A percentile compares a stretch with the other conserved stretches of the same genome.
Evolutionary conservation across 2,888 invertebrate genomes (phyloP).

Genomic region (Archips crataeganus): DNA sequence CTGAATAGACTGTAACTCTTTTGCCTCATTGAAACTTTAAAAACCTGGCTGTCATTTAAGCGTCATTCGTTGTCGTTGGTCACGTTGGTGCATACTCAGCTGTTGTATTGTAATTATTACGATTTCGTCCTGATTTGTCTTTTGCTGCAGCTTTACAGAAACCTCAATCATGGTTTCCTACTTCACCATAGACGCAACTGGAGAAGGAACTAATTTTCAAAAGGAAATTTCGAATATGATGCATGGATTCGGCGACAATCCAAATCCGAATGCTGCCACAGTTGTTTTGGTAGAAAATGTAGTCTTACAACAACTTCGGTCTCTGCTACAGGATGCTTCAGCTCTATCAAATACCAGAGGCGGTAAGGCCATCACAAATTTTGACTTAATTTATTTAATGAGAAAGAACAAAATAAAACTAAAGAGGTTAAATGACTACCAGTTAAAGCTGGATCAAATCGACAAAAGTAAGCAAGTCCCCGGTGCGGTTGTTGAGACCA

Average conservation of each 20-base stretch:
- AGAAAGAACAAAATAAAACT: conserved; percentile 92
- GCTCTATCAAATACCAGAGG: conserved; percentile 88
- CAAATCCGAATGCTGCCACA: conserved; percentile 92
- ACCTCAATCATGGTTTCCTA: conserved; percentile 69
- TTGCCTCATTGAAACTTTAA: background rate
- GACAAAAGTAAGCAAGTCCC: conserved; percentile 64
- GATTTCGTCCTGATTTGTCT: background rate
- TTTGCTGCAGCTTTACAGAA: background rate
- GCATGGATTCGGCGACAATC: conserved; percentile 97
- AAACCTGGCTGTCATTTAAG: background rate
- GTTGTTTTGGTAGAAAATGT: conserved; percentile 94
- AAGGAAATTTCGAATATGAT: conserved; percentile 94
- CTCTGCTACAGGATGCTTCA: conserved; percentile 91
- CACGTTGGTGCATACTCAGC: background rate
- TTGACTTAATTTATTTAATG: conserved; percentile 93
- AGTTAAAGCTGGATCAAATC: conserved; percentile 85
- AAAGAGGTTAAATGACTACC: conserved; percentile 90
- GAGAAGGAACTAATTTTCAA: conserved; percentile 79
- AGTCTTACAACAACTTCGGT: conserved; percentile 92
- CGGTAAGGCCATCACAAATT: conserved; percentile 83
- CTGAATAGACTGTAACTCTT: background rate
- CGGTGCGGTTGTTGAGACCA: conserved; percentile 57
- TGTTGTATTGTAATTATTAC: background rate
- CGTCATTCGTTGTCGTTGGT: no score
- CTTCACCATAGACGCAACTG: conserved; percentile 68